Base-by-base conservation (phyloP, 2,113 vertebrate species). In the Prunella himalayana region DNA sequence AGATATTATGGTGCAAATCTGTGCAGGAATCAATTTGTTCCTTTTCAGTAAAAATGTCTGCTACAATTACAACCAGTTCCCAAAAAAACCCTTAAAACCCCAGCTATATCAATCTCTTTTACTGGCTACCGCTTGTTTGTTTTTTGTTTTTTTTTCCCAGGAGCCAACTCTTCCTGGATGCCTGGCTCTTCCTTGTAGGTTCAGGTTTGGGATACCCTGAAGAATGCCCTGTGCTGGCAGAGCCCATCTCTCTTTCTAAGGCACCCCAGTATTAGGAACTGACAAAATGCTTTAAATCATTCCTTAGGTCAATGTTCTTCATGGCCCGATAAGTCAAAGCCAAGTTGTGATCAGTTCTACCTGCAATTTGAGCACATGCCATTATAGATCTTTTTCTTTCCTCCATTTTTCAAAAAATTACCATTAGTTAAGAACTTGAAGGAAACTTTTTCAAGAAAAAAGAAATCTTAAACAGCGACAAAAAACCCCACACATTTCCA, bases 401-500 rank as follows among this genome's bases (percentile, higher is more conserved):
- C 2, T 44, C 4, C 3, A 7, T 56, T 70, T 51, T 61, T 12
- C 12, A 16, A 15, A 9, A 2, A 30, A 16, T 68, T 73, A 18
- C 15, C 4, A 1, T 56, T 25, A 50, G 7, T 65, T 57, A 63
- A 78, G 44, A 84, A 81, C 31, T 47, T 31, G 19, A 80, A 94
- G 22, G 7, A 63, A 92, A 56, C 17, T 47, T 83, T 13, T 39
- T 44, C 28, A 76, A 68, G 33, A 81, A 71, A 13, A 6, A 42
- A 60, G 22, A 83, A 31, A 13, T 60, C 33, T 56, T 59, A 21
- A 1, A 24, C 24, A 41, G n/a, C n/a, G 47, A 33, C 28, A 25
- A 14, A 22, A 19, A 6, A 0, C 1, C 11, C 15, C 10, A 35
- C 10, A 7, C 28, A 19, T 54, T 13, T 4, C 28, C 2, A 33